A percentile compares a stretch with the other conserved stretches of the same genome.
Conservation (phyloP, 2,113 vertebrate species). For the Rhombomys opimus region DNA sequence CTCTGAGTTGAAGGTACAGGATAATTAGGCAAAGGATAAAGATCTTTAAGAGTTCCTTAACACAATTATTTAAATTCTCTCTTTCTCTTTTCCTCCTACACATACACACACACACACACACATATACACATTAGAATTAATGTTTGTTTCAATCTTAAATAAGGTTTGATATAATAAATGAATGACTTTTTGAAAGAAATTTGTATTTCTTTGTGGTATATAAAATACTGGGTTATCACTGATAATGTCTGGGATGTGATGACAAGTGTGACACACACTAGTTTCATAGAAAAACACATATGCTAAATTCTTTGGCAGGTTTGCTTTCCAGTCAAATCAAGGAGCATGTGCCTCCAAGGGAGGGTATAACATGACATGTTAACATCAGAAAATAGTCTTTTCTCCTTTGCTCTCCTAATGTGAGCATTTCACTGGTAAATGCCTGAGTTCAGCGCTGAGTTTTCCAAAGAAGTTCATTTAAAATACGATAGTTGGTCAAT, state of each 20-base stretch:
- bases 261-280: background rate
- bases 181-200: background rate
- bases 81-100: no score
- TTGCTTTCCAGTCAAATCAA: background rate
- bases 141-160: background rate
- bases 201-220: background rate
- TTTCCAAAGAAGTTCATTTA: background rate
- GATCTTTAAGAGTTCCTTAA: background rate
- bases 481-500: background rate
- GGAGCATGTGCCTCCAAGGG: background rate
- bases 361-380: background rate
- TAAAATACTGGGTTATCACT: background rate
- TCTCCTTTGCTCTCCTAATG: background rate
- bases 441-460: background rate
- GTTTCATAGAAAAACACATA: background rate
- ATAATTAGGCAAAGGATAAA: background rate
- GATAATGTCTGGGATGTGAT: background rate
- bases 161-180: background rate
- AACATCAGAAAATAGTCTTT: background rate
- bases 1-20: background rate
- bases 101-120: background rate
- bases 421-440: background rate
- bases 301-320: background rate
- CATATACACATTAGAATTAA: background rate
- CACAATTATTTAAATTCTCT: background rate